A percentile compares a stretch with the other conserved stretches of the same genome.
Conservation (phyloP, 2,113 vertebrate species). For the Callipepla californica region DNA sequence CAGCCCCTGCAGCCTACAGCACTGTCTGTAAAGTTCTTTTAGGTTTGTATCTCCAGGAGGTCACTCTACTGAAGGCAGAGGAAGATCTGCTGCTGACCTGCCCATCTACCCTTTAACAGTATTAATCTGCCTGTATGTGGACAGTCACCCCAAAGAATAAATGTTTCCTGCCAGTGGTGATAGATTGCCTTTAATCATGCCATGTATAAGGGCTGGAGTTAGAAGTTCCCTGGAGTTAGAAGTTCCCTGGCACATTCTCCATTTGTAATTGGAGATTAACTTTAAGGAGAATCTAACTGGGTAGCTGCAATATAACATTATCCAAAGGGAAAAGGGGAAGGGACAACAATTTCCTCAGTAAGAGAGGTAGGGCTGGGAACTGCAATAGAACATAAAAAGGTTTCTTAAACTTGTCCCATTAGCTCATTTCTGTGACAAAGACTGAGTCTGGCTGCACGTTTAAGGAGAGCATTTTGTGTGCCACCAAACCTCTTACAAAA, state of each 20-base stretch:
- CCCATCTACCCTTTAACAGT: not conserved
- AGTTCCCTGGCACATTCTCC: not conserved
- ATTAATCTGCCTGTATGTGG: not conserved
- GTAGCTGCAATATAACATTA: not conserved
- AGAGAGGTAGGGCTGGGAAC: not conserved
- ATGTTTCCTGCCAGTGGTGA: not conserved
- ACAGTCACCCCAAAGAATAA: not conserved
- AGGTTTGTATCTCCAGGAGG: not conserved
- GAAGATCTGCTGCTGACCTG: not conserved
- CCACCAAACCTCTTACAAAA: not conserved
- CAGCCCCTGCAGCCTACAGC: not conserved
- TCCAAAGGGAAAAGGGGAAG: not conserved
- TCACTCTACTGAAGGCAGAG: not conserved
- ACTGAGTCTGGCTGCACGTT: not conserved
- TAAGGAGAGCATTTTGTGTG: not conserved
- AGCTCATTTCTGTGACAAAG: not conserved
- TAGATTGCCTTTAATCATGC: not conserved
- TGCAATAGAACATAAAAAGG: not conserved
- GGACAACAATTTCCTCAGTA: not conserved
- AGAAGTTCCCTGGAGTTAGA: not conserved
- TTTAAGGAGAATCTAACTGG: not conserved
- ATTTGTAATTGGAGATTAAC: not conserved
- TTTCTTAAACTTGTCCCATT: not conserved
- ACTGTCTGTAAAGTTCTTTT: not conserved
- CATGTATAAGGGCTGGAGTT: not conserved